Base-by-base conservation (phyloP, 2,888 invertebrate species). In the Petrolisthes manimaculis region DNA sequence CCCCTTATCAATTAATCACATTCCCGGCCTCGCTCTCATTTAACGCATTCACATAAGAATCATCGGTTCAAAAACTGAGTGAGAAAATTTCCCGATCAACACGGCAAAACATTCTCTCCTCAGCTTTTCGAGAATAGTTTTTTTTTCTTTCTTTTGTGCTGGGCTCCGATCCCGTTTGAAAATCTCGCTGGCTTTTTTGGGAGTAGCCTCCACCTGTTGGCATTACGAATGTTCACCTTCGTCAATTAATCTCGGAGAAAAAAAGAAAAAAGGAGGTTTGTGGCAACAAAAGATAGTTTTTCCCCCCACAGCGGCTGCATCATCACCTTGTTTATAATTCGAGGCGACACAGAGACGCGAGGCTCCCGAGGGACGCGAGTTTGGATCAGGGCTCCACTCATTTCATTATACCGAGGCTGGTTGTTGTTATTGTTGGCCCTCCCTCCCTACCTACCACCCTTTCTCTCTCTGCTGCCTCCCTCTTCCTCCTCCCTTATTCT, bases 241-340 rank as follows among this genome's bases (percentile, higher is more conserved):
- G 86, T 86, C 86, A 86, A 86, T 86, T 86, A 86, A 86, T 86
- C 86, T 78, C 84, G 67, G 67, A 54, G 54, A 79, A 77, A 84
- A 67, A 69, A 84, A 74, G 78, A 78, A 81, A 86, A 56, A 81
- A 82, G 82, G 82, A 82, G 51, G 56, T 74, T 86, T 80, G 61
- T 55, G 71, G 75, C 81, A 61, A 75, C 75, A 75, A 86, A 71
- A 75, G 74, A 74, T 51, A 80, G 81, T 86, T 85, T 86, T 80
- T 71, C 84, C 71, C 78, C 78, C 67, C 78, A 53, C 61, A 61
- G 84, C 69, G 86, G 75, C 71, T 81, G 86, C 80, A 75, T 86
- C 86, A 86, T 86, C 86, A 55, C 82, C 86, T 86, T 75, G 86
- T 86, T 82, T 86, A 86, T 86, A 86, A 86, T 86, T 86, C 86